Evolutionary conservation across 2,888 invertebrate genomes (phyloP).

Genomic region (Barypeithes pellucidus): DNA sequence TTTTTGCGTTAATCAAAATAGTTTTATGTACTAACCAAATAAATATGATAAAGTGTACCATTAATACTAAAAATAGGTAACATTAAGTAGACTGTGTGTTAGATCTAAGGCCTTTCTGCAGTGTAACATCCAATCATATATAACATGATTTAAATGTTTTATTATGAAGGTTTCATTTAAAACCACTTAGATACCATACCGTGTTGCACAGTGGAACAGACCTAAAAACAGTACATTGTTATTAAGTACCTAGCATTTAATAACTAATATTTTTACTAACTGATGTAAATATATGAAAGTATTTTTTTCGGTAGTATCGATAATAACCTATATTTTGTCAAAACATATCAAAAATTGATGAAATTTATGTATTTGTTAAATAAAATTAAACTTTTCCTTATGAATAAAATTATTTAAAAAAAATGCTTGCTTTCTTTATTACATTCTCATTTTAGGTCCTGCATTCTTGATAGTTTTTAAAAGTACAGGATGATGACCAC

Average conservation of each 20-base stretch:
- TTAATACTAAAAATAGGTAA: conserved; percentile 40
- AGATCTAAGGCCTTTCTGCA: conserved; percentile 34
- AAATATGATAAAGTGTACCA: conserved; percentile 47
- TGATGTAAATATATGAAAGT: conserved; percentile 62
- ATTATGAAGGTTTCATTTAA: background rate
- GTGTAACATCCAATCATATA: background rate
- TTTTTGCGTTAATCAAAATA: conserved; percentile 40
- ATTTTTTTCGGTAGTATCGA: conserved; percentile 62
- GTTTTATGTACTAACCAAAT: conserved; percentile 47
- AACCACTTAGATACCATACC: background rate
- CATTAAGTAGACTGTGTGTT: conserved; percentile 47
- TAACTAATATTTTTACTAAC: conserved; percentile 63
- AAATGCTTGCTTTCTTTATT: conserved; percentile 9
- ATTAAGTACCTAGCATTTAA: conserved; percentile 57
- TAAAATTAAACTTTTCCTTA: conserved; percentile 46
- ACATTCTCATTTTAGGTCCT: background rate
- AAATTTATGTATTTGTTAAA: conserved; percentile 50
- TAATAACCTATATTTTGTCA: conserved; percentile 66
- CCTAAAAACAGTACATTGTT: conserved; percentile 32
- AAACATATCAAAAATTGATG: conserved; percentile 64
- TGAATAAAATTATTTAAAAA: conserved; percentile 36
- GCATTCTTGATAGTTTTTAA: too few species aligned
- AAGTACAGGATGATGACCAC: too few species aligned
- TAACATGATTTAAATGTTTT: background rate
- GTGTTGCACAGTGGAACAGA: conserved; percentile 18